Conservation (phyloP, 2,797 vertebrate species). For the Pempheris klunzingeri region DNA sequence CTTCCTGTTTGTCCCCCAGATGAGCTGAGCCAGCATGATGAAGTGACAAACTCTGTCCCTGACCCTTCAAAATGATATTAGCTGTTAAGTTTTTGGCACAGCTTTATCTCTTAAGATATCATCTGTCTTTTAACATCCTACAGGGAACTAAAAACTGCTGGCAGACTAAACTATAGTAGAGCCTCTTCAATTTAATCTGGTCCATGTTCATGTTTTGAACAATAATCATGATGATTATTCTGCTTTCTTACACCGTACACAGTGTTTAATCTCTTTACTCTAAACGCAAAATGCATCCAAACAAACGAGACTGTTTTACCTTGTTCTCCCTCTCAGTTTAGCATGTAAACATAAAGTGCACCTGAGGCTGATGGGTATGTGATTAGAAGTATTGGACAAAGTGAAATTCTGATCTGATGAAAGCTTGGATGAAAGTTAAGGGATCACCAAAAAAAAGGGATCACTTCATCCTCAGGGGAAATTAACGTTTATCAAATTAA, state of each 20-base stretch:
- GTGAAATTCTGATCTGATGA: background rate
- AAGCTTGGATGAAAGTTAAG: background rate
- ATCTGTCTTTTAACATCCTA: constrained; percentile 8
- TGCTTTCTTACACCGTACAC: background rate
- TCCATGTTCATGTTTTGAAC: constrained; percentile 9
- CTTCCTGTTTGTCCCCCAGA: constrained; percentile 42
- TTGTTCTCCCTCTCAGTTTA: too few relatives aligned
- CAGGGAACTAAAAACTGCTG: constrained; percentile 51
- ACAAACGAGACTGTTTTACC: background rate
- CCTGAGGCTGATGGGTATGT: background rate
- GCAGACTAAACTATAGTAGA: background rate
- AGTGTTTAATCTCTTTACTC: background rate
- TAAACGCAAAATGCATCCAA: background rate
- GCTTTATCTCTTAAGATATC: constrained; percentile 5
- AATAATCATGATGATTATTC: background rate
- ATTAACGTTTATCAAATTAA: background rate
- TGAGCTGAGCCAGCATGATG: constrained; percentile 37
- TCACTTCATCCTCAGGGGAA: background rate
- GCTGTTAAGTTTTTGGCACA: background rate
- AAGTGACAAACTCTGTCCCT: background rate
- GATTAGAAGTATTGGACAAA: too few relatives aligned
- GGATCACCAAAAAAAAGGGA: too few relatives aligned
- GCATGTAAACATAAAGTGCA: constrained; percentile 3
- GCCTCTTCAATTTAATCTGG: background rate
- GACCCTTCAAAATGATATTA: constrained; percentile 8